phyloP scores from a whole-genome alignment of 1,140 invertebrate genomes.

The Eulimnadia texana region DNA sequence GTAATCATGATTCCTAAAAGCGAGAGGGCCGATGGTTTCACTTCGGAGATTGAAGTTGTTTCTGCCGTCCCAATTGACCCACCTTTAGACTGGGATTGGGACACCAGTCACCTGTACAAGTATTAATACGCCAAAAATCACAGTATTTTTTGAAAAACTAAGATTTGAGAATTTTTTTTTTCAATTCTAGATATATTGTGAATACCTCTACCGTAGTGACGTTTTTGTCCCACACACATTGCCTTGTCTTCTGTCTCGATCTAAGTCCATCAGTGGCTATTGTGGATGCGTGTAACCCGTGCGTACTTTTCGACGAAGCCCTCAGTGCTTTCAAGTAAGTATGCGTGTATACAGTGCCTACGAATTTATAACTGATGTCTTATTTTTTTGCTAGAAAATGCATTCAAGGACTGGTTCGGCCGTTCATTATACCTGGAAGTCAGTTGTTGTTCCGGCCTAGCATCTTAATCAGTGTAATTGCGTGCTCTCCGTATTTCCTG shows the following conservation, averaged over 20 bases:
- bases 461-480: constrained; percentile 62
- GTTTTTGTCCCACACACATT: constrained; percentile 42
- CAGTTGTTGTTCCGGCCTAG: constrained; percentile 46
- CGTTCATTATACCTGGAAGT: constrained; percentile 58
- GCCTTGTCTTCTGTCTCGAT: constrained; percentile 61
- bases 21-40: constrained; percentile 28
- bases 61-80: constrained; percentile 43
- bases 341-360: constrained; percentile 41
- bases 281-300: constrained; percentile 49
- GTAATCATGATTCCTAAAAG: constrained; percentile 36
- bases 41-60: constrained; percentile 43
- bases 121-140: too few species aligned
- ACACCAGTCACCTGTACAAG: constrained; percentile 36
- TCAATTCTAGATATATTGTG: constrained; percentile 33
- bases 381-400: constrained; percentile 11
- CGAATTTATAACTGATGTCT: neutral
- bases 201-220: constrained; percentile 35
- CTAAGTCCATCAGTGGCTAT: constrained; percentile 61
- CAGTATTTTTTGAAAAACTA: too few species aligned
- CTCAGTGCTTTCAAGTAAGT: constrained; percentile 43
- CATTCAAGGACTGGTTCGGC: constrained; percentile 14
- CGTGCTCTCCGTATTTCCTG: constrained; percentile 60
- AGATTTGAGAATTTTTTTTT: constrained; percentile 20
- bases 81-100: constrained; percentile 33
- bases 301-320: constrained; percentile 54